phyloP scores from a whole-genome alignment of 2,797 vertebrate genomes.

The Intellagama lesueurii region DNA sequence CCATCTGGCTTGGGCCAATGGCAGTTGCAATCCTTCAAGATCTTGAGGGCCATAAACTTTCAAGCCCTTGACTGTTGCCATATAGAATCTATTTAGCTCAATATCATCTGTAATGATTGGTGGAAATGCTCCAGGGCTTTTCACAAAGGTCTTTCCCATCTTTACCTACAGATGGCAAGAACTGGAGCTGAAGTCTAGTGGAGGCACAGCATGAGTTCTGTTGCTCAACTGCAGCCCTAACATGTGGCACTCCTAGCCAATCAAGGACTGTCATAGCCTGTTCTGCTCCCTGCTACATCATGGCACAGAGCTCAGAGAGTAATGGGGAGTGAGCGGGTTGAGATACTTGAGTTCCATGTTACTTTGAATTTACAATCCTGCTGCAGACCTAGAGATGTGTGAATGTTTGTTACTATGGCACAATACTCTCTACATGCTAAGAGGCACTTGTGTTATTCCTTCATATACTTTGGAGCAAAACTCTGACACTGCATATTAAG shows the following conservation, averaged over 20 bases:
- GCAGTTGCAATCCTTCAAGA: background rate
- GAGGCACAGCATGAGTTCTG: background rate
- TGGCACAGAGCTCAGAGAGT: background rate
- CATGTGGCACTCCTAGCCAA: background rate
- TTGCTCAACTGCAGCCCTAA: background rate
- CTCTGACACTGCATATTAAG: no score
- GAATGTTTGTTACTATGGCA: background rate
- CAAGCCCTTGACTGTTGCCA: background rate
- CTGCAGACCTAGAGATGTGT: background rate
- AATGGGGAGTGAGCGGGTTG: background rate
- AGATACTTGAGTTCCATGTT: background rate
- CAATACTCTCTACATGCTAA: background rate
- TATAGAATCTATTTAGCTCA: background rate
- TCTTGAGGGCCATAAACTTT: no score
- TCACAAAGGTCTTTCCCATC: background rate
- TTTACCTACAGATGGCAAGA: background rate
- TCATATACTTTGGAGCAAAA: background rate
- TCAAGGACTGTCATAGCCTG: background rate
- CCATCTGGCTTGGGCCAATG: background rate
- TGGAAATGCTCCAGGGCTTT: background rate
- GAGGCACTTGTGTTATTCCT: background rate
- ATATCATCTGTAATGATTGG: background rate
- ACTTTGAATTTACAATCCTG: background rate
- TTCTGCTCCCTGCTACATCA: background rate
- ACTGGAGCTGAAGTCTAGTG: background rate